Conservation (phyloP, 2,888 invertebrate species). For the Pilophorus perplexus region DNA sequence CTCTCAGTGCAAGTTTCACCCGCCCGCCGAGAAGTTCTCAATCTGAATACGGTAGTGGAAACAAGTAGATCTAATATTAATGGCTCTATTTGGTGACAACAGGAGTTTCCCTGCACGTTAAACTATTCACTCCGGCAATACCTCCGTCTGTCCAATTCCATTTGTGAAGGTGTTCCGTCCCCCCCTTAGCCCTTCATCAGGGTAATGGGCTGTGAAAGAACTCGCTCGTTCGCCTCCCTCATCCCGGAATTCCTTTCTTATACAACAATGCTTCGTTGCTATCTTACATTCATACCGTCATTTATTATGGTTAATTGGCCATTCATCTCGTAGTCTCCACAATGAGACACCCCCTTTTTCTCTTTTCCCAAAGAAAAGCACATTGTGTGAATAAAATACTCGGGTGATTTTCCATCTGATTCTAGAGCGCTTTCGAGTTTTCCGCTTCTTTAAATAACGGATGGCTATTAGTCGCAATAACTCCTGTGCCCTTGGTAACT, state of each 20-base stretch:
- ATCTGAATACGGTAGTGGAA: too few relatives aligned
- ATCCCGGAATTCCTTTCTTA: not conserved
- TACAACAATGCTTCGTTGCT: not conserved
- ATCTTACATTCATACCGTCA: not conserved
- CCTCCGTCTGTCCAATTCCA: slow-evolving; percentile 20
- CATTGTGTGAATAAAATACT: too few relatives aligned
- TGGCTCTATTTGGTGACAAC: slow-evolving; percentile 19
- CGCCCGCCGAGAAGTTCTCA: too few relatives aligned
- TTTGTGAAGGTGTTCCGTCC: slow-evolving; percentile 15
- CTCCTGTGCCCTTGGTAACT: too few relatives aligned
- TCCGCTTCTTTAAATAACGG: too few relatives aligned
- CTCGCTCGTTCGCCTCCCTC: not conserved
- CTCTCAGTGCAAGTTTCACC: too few relatives aligned
- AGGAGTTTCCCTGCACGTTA: slow-evolving; percentile 11
- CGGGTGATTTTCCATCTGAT: too few relatives aligned
- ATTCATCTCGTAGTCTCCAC: not conserved
- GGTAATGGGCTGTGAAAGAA: slow-evolving; percentile 15
- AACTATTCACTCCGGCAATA: slow-evolving; percentile 18
- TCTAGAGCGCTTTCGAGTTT: too few relatives aligned
- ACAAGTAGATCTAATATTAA: too few relatives aligned
- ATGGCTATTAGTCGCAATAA: too few relatives aligned
- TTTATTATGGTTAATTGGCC: not conserved
- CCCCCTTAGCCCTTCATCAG: not conserved
- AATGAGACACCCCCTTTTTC: too few relatives aligned
- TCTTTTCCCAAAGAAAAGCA: too few relatives aligned